phyloP scores from a whole-genome alignment of 2,888 invertebrate species.

The Netelia fuscicornis region DNA sequence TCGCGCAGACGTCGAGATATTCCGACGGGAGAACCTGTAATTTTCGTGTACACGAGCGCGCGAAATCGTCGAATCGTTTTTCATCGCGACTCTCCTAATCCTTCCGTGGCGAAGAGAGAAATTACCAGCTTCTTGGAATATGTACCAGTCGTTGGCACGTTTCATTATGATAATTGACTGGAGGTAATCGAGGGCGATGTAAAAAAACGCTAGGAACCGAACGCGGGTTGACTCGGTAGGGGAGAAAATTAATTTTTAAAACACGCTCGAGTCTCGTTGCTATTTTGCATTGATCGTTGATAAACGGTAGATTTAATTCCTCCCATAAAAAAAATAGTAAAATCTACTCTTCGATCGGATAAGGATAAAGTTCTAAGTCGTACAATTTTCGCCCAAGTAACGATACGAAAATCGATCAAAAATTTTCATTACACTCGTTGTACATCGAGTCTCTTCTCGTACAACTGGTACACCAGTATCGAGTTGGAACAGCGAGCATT shows the following conservation, averaged over 20 bases:
- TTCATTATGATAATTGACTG: constrained; percentile 46
- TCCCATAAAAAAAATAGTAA: too few species aligned
- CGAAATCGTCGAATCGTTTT: constrained; percentile 51
- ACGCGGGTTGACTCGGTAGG: too few species aligned
- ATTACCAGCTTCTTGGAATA: constrained; percentile 35
- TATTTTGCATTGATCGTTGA: too few species aligned
- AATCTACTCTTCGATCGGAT: too few species aligned
- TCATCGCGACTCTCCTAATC: constrained; percentile 40
- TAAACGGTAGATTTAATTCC: too few species aligned
- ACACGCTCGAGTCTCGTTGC: too few species aligned
- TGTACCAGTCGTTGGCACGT: constrained; percentile 12
- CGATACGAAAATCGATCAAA: neutral
- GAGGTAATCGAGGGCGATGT: neutral
- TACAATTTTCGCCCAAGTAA: too few species aligned
- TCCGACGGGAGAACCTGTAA: constrained; percentile 50
- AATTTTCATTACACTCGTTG: constrained; percentile 14
- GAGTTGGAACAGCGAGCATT: neutral
- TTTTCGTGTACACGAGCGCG: constrained; percentile 43
- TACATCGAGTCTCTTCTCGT: neutral
- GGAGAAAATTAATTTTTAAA: too few species aligned
- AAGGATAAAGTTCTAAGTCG: too few species aligned
- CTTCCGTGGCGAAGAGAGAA: constrained; percentile 9
- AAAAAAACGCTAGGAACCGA: too few species aligned
- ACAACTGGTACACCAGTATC: too few species aligned
- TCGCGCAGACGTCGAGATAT: neutral